Conservation (phyloP, 2,888 invertebrate species). For the Epirrhoe tristata region DNA sequence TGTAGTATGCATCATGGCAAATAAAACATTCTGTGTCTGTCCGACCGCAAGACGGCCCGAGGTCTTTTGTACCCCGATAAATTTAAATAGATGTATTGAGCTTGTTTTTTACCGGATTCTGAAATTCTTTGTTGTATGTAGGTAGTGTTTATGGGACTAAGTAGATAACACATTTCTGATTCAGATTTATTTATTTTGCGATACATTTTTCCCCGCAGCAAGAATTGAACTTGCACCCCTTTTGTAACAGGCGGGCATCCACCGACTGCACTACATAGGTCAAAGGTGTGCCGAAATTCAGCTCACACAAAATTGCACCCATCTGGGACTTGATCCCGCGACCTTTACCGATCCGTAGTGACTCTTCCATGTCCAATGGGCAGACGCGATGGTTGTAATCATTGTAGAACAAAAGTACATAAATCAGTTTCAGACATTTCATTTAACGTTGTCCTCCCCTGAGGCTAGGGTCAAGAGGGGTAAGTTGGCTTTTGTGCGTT, state of each 20-base stretch:
- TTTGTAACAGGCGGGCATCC: no score
- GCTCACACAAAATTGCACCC: no score
- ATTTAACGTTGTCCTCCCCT: constrained; percentile 49
- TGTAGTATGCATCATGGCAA: not conserved
- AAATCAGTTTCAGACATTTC: constrained; percentile 60
- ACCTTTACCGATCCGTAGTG: no score
- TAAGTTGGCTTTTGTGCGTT: constrained; percentile 35
- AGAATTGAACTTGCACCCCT: no score
- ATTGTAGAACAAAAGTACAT: constrained; percentile 37
- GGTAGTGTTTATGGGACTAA: no score
- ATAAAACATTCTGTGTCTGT: constrained; percentile 1
- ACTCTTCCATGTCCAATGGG: no score
- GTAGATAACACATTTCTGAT: no score
- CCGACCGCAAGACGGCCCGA: constrained; percentile 1
- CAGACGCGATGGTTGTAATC: not conserved
- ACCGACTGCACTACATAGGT: no score
- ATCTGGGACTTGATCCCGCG: no score
- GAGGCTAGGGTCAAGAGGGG: constrained; percentile 34
- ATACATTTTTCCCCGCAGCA: no score
- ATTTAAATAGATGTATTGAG: constrained; percentile 1
- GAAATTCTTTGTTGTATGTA: not conserved
- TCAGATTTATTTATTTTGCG: no score
- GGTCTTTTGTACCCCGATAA: constrained; percentile 1
- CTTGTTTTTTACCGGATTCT: not conserved
- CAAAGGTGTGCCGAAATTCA: no score